A percentile compares a stretch with the other conserved stretches of the same genome.
These are phyloP conservation scores for Ladona fulva DNA, from an alignment of 1,140 invertebrate genomes.

Conservation along the genomic window DNA sequence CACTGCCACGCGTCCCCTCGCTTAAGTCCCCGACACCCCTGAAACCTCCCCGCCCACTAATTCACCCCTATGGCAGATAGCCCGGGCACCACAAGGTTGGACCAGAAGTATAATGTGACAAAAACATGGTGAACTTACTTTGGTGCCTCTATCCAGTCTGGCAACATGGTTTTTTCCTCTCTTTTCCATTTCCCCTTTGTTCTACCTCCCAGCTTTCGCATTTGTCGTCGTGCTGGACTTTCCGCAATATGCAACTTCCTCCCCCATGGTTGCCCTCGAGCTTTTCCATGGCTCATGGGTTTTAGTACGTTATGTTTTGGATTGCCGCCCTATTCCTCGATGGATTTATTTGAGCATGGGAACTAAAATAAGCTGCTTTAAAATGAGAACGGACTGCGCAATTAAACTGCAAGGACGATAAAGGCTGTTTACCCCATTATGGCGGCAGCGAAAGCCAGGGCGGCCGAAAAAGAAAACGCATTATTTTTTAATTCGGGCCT, in stretches of 20 bases:
- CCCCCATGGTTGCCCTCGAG: too few species aligned
- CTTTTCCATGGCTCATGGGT: too few species aligned
- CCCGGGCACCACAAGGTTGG: background rate
- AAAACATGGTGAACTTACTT: background rate
- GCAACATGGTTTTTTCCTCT: background rate
- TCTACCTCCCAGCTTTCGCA: too few species aligned
- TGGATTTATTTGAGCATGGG: too few species aligned
- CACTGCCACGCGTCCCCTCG: background rate
- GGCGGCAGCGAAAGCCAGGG: background rate
- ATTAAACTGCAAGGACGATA: background rate
- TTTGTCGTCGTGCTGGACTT: too few species aligned
- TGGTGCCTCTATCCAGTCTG: background rate
- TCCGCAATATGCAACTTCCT: too few species aligned
- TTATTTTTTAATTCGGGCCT: background rate
- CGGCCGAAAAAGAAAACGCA: background rate
- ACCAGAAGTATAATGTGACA: slow-evolving; percentile 4
- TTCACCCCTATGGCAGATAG: background rate
- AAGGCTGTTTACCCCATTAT: background rate
- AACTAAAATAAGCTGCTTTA: too few species aligned
- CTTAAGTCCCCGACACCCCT: background rate
- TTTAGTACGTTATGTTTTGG: too few species aligned
- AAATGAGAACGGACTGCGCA: background rate
- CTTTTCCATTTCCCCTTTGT: background rate
- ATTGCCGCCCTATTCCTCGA: too few species aligned
- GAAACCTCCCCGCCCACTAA: background rate